Evolutionary conservation across 2,113 vertebrate species (phyloP), one percentile per base, ranked within the genome.

Genomic region (Entosphenus tridentatus): DNA sequence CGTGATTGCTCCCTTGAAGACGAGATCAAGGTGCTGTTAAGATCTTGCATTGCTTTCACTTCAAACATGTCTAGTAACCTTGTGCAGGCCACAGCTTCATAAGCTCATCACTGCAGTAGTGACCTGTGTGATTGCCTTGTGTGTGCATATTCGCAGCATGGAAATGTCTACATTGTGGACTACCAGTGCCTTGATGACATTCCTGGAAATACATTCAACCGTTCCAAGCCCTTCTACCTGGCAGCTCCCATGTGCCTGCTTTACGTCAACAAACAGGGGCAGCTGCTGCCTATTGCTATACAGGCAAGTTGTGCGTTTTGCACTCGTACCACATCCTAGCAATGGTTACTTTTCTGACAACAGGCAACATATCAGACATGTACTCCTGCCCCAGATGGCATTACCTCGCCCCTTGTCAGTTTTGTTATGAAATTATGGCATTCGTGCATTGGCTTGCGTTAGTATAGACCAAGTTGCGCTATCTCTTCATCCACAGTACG

Each of bases 281-380:
- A 96, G 80, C 82, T 97, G 62, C 71, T 95, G 57, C 93, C 93
- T 67, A 85, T 98, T 67, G 93, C 93, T 71, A 97, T 98, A 73
- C 93, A 98, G 92, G 93, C 96, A 78, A 39, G n/a, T 56, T 68
- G 8, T 39, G 39, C 3, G 6, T 21, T 21, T 21, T 39, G 62
- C 2, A 2, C 62, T 65, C 62, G n/a, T 16, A 1, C 62, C 11
- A 9, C 62, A 16, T 65, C 21, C 21, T 65, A 8, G 21, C n/a
- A 16, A 39, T 39, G 39, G 39, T 39, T 1, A 6, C 4, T 39
- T 39, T 39, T 39, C 39, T 39, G 6, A 7, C 6, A 39, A 39
- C 6, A 1, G 39, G 39, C 6, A 5, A 39, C 39, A 39, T 39
- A 5, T 39, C 39, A n/a, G n/a, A n/a, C n/a, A n/a, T n/a, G n/a